phyloP scores from a whole-genome alignment of 2,797 vertebrate genomes.

The Alectoris magna region DNA sequence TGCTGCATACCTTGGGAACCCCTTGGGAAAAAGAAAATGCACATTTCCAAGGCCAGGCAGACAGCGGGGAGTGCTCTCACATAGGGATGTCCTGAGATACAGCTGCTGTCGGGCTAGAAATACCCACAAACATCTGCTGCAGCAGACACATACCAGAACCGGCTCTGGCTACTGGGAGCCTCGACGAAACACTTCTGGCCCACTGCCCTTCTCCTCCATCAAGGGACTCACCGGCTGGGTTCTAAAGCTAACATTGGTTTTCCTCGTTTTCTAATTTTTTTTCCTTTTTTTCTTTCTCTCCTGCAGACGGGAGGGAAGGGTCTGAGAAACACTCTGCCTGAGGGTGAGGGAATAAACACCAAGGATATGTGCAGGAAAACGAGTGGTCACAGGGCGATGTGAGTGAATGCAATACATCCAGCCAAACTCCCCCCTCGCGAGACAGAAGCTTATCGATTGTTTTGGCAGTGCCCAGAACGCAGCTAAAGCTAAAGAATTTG shows the following conservation, averaged over 20 bases:
- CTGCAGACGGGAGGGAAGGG: not conserved
- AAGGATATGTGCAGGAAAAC: not conserved
- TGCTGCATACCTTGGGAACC: not conserved
- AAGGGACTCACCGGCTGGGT: not conserved
- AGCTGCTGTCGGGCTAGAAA: not conserved
- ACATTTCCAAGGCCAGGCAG: not conserved
- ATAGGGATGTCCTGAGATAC: not conserved
- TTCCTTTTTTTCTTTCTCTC: not conserved
- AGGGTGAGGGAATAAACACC: not conserved
- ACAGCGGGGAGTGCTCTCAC: not conserved
- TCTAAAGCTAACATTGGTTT: not conserved
- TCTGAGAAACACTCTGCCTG: not conserved
- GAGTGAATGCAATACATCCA: not conserved
- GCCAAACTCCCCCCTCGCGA: not conserved
- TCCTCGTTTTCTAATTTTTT: not conserved
- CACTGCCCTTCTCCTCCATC: not conserved
- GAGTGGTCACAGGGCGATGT: not conserved
- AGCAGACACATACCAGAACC: not conserved
- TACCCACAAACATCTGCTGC: constrained; percentile 24
- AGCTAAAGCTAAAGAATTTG: not conserved
- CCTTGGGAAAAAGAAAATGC: not conserved
- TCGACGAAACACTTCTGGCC: not conserved
- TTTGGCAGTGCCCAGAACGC: not conserved
- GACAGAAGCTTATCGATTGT: not conserved
- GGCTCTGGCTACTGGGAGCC: not conserved